A percentile compares a stretch with the other conserved stretches of the same genome.
Conservation (phyloP, 1,140 invertebrate genomes). For the Anadara kagoshimensis region DNA sequence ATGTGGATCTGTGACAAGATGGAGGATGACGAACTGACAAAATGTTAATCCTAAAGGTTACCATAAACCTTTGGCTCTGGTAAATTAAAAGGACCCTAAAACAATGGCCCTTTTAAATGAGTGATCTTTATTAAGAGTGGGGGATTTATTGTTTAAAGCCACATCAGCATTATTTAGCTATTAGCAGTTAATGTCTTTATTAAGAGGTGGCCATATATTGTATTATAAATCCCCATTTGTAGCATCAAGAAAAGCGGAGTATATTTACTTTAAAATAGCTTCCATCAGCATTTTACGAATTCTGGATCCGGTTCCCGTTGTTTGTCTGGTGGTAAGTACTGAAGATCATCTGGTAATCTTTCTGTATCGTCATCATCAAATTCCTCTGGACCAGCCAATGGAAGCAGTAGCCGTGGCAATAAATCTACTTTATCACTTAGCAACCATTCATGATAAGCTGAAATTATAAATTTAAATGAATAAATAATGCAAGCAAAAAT, state of each 20-base stretch:
- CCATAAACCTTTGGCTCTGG: too few species aligned
- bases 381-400: slow-evolving; percentile 91
- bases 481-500: background rate
- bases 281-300: slow-evolving; percentile 80
- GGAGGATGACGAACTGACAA: too few species aligned
- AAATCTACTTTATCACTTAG: slow-evolving; percentile 85
- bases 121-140: too few species aligned
- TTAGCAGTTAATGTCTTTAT: too few species aligned
- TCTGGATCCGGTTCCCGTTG: slow-evolving; percentile 85
- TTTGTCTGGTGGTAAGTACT: slow-evolving; percentile 88
- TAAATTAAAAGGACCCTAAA: too few species aligned
- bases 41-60: too few species aligned
- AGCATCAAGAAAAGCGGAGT: background rate
- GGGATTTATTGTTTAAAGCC: too few species aligned
- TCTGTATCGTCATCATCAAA: slow-evolving; percentile 93
- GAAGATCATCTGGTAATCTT: slow-evolving; percentile 86
- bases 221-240: too few species aligned
- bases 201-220: too few species aligned
- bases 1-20: too few species aligned
- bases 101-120: too few species aligned
- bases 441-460: slow-evolving; percentile 85
- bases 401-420: slow-evolving; percentile 85
- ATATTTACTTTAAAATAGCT: slow-evolving; percentile 74
- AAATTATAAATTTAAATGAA: slow-evolving; percentile 21
- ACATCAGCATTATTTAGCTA: too few species aligned